Base-by-base conservation (phyloP, 2,888 invertebrate genomes). In the Temnothorax rugatulus region DNA sequence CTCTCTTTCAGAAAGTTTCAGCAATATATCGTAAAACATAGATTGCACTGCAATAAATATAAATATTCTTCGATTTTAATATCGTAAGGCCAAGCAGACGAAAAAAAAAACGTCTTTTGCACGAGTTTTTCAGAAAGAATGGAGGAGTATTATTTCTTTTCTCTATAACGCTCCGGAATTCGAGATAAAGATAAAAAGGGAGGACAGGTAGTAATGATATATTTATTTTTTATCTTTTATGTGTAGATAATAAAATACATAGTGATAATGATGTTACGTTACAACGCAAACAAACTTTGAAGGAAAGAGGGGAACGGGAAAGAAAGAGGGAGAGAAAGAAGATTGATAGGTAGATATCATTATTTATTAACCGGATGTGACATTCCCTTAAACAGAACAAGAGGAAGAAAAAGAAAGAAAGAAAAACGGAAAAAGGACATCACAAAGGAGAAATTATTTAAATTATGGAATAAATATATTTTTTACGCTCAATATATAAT, bases 31-130 rank as follows among this genome's bases (percentile, higher is more conserved):
- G 11, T 50, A 63, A 64, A 64, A 52, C 25, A 34, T 54, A 64
- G 18, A 64, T 52, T 25, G 25, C 52, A 57, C 38, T 63, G 76
- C 64, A 76, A 64, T 75, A 64, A 54, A 76, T 63, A 50, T 25
- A 29, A 75, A 57, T 21, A 50, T 47, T 76, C 41, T 64, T 41
- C 34, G 8, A 75, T 21, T 66, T 47, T 29, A 61, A 63, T 63
- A n/a, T 29, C 4, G 34, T 75, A 63, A 75, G 38, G 29, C n/a
- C 15, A 38, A 61, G 9, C 38, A 76, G 11, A 18, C 25, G 44
- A 38, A 64, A 76, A 50, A 76, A 50, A 61, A 57, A 59, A 29
- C 7, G n/a, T 25, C 47, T 47, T 61, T n/a, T 59, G 54, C 25
- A 57, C 25, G 15, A 50, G 4, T 38, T 47, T 61, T 75, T 47